Percentiles rank a stretch among this genome's conserved stretches.
Evolutionary conservation across 1,140 invertebrate species (phyloP).

Genomic region (Trichonephila clavipes): DNA sequence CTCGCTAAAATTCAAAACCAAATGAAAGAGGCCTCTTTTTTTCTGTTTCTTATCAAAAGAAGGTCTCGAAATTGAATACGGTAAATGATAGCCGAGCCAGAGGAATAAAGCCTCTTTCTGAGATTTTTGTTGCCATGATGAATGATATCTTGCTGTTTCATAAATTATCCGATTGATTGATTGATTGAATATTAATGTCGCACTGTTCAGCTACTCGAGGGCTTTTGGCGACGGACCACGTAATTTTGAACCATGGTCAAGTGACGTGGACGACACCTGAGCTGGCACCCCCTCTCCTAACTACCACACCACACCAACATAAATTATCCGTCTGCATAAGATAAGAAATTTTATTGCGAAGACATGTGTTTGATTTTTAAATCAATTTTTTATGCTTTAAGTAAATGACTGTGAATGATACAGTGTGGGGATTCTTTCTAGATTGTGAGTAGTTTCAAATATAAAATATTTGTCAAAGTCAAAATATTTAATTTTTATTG

Average conservation of each 20-base stretch:
- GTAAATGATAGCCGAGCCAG: background rate
- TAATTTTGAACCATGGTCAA: too few relatives aligned
- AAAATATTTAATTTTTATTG: too few relatives aligned
- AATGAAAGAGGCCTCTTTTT: background rate
- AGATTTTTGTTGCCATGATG: background rate
- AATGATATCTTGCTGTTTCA: background rate
- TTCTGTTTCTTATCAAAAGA: background rate
- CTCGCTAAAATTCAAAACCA: background rate
- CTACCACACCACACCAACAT: too few relatives aligned
- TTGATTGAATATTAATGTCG: too few relatives aligned
- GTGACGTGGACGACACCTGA: too few relatives aligned
- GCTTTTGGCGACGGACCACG: too few relatives aligned
- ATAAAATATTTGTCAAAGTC: too few relatives aligned
- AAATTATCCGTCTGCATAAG: background rate
- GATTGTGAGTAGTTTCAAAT: too few relatives aligned
- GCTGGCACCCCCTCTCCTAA: too few relatives aligned
- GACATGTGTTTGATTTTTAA: background rate
- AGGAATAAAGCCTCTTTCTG: background rate
- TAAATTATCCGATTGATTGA: background rate
- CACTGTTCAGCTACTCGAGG: too few relatives aligned
- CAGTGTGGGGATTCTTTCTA: too few relatives aligned
- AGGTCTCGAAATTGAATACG: constrained; percentile 18
- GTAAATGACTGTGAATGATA: too few relatives aligned
- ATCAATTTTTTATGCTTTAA: background rate
- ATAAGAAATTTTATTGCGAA: background rate